Base-by-base conservation (phyloP, 2,113 vertebrate species). In the Zonotrichia leucophrys region DNA sequence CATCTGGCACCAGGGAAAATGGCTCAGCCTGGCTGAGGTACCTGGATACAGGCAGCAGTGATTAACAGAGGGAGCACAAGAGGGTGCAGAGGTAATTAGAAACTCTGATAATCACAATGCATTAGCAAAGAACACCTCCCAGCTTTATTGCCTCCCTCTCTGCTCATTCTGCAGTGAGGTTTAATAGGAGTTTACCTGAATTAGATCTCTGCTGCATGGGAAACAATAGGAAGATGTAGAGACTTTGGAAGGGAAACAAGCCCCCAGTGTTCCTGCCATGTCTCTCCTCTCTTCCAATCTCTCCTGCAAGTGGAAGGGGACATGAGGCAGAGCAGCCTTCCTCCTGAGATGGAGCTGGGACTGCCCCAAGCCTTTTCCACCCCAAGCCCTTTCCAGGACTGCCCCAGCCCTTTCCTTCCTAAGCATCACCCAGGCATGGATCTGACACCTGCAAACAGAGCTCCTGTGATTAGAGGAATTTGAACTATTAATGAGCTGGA, bases 31-130 rank as follows among this genome's bases (percentile, higher is more conserved):
- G n/a, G 17, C 82, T 75, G 41, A 87, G 55, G 17, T 64, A 90
- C 87, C 73, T 89, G 75, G 78, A 28, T 87, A 46, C 1, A 0
- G 83, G 68, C 33, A 81, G 63, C 75, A 37, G 69, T 75, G 78
- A 92, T 93, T 83, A 91, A 55, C 81, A 78, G 79, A 64, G 68
- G 28, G 72, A 77, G 72, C 80, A 63, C 72, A 77, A 72, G 19
- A 90, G 88, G 88, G 70, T 33, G 59, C 82, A 83, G 77, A 93
- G 42, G 33, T 81, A 93, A 91, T 90, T 89, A 95, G 37, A 87
- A 73, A 66, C 73, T 68, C 66, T 62, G 82, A 24, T 68, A 83
- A 91, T 91, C 66, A 66, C 75, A 53, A 1, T 35, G 33, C 53
- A 74, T 5, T 35, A 42, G 60, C 27, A 64, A 67, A 59, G 77